Evolutionary conservation across 2,113 vertebrate species (phyloP), one percentile per base, ranked within the genome.

Genomic region (Bubo bubo): DNA sequence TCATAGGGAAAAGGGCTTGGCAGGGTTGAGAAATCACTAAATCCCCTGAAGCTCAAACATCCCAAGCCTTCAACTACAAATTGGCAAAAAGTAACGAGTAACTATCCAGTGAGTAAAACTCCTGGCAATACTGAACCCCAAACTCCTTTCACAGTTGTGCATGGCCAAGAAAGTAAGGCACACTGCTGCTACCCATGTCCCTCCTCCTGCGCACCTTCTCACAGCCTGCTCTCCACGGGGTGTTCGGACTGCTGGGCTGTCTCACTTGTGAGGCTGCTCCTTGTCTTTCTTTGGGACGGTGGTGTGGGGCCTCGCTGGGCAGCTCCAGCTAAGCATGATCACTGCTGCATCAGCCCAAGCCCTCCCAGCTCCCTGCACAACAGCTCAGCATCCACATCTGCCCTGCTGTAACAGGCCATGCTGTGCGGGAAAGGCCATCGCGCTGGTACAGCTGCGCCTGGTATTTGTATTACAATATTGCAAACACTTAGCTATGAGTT

Each of bases 221-320:
- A 0, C 41, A 47, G 88, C 37, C 82, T 6, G 21, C 9, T 67
- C 14, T 50, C 32, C 9, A 6, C 0, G 0, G 50, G 53, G 3
- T 8, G 22, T 2, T 10, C 0, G 11, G 24, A 3, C 41, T 22
- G 6, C 53, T 9, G n/a, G 45, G 39, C 34, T 39, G 43, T 20
- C 20, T 79, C 27, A 14, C 50, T 1, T 16, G 23, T 11, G 22
- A 30, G 43, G 8, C 49, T 4, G 11, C 26, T 47, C 53, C 49
- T 35, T 35, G 71, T 34, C 64, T 58, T 49, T 23, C 50, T n/a
- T 52, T 49, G 71, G 70, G 28, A 30, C 5, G 0, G 0, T 6
- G 49, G 28, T 12, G 52, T 5, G 60, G 47, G 27, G 5, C 19
- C 22, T 20, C 1, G 2, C 15, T 10, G 30, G 35, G 73, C n/a